These are phyloP conservation scores for Apodemia duryi DNA, from an alignment of 2,888 invertebrate genomes.

Conservation along the genomic window DNA sequence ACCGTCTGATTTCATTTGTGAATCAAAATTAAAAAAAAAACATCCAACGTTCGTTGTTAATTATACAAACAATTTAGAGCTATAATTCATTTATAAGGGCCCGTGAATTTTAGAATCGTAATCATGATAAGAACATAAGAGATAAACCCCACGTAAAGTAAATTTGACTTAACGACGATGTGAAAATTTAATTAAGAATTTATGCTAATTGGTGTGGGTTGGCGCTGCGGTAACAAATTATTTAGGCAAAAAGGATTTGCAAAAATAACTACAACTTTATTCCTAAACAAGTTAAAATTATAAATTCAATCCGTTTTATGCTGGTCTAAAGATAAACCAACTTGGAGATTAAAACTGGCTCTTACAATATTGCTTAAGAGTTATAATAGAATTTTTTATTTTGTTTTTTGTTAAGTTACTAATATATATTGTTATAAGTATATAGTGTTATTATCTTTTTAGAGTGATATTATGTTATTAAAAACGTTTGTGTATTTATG, in stretches of 20 bases:
- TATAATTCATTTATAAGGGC: too few species aligned
- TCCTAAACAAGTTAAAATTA: conserved; percentile 4
- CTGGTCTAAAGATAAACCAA: background rate
- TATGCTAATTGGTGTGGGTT: background rate
- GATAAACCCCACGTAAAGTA: background rate
- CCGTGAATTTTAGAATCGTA: too few species aligned
- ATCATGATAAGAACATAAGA: background rate
- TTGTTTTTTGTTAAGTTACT: background rate
- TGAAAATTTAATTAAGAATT: conserved; percentile 3
- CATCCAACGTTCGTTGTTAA: too few species aligned
- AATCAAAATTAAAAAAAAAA: too few species aligned
- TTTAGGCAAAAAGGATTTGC: background rate
- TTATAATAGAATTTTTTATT: background rate
- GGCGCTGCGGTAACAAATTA: conserved; percentile 2
- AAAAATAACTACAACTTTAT: conserved; percentile 4
- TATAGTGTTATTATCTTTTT: background rate
- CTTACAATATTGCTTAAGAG: background rate
- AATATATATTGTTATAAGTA: background rate
- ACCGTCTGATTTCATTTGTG: too few species aligned
- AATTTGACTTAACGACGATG: background rate
- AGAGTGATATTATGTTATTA: background rate
- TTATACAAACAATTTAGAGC: too few species aligned
- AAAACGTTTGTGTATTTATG: too few species aligned
- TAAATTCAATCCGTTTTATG: conserved; percentile 4
- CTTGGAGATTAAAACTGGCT: background rate